Evolutionary conservation across 2,888 invertebrate species (phyloP).

Genomic region (Orgyia antiqua): DNA sequence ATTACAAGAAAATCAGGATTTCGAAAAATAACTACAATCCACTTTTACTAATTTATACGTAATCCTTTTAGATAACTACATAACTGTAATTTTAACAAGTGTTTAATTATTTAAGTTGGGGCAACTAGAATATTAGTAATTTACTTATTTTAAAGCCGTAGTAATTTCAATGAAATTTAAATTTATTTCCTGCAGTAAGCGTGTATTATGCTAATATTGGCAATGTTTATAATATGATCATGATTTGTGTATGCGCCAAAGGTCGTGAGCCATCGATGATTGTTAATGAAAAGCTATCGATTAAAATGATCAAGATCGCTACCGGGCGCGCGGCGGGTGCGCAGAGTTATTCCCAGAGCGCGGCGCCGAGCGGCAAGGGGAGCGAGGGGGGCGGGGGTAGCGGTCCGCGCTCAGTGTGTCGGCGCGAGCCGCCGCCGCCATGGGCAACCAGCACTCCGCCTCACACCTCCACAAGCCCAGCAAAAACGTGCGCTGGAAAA

Average conservation of each 20-base stretch:
- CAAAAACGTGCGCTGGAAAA: conserved; percentile 91
- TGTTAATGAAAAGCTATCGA: conserved; percentile 53
- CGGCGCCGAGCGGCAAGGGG: conserved; percentile 24
- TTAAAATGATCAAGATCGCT: conserved; percentile 59
- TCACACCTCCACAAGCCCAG: conserved; percentile 76
- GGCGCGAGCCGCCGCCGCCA: conserved; percentile 74
- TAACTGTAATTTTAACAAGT: too few species aligned
- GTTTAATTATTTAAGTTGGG: too few species aligned
- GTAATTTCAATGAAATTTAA: too few species aligned
- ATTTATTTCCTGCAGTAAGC: too few species aligned
- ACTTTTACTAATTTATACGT: too few species aligned
- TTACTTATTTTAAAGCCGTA: too few species aligned
- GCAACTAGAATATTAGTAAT: too few species aligned
- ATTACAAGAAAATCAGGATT: too few species aligned
- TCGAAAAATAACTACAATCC: too few species aligned
- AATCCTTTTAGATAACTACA: too few species aligned
- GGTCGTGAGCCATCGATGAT: conserved; percentile 34
- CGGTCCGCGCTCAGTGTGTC: conserved; percentile 60
- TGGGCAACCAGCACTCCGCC: conserved; percentile 75
- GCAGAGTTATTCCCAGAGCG: conserved; percentile 66
- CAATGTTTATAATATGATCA: conserved; percentile 20
- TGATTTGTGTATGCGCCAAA: conserved; percentile 36
- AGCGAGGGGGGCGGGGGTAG: conserved; percentile 27
- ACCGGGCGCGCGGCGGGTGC: conserved; percentile 46
- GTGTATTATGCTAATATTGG: conserved; percentile 7